Base-by-base conservation (phyloP, 2,888 invertebrate species). In the Heliconius charithonia region DNA sequence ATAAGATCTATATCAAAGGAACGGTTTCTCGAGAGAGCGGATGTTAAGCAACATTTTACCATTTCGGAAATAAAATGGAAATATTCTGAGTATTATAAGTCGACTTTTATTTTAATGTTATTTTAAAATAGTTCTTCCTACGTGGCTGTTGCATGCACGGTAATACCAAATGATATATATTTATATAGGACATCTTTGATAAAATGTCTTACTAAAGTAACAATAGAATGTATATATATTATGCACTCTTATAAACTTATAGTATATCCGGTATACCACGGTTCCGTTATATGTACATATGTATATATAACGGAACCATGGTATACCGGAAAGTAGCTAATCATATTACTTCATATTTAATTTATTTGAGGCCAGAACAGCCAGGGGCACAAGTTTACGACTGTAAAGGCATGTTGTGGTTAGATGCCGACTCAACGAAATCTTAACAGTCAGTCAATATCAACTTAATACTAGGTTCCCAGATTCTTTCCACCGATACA, bases 1-100 rank as follows among this genome's bases (percentile, higher is more conserved):
- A 63, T 74, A 56, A 74, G 74, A 74, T 74, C 74, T 63, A 74
- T 41, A 74, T 74, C 74, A 63, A 74, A 25, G 22, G 51, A 19
- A 16, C 19, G 32, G 63, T 2, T 63, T 62, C 74, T 63, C 74
- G 27, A 27, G 74, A 63, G 74, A 62, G 22, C 74, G 74, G 37
- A 74, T 63, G 74, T 63, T 63, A 74, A 63, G 41, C 63, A 74
- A 74, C 63, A 74, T 41, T 63, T 63, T 74, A 74, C 22, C 62
- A 41, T 12, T 41, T 74, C 37, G 16, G 12, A 27, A 62, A 37
- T 59, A 59, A 41, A 27, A 73, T 62, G 41, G 41, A 63, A 62
- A 63, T 22, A 41, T 51, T 51, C 25, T 37, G 19, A 73, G 41
- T 19, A 51, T 51, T 51, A 19, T 51, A 63, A 63, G 25, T 41